Evolutionary conservation across 2,797 vertebrate genomes (phyloP), one percentile per base, ranked within the genome.

Genomic region (Kryptolebias ocellatus): DNA sequence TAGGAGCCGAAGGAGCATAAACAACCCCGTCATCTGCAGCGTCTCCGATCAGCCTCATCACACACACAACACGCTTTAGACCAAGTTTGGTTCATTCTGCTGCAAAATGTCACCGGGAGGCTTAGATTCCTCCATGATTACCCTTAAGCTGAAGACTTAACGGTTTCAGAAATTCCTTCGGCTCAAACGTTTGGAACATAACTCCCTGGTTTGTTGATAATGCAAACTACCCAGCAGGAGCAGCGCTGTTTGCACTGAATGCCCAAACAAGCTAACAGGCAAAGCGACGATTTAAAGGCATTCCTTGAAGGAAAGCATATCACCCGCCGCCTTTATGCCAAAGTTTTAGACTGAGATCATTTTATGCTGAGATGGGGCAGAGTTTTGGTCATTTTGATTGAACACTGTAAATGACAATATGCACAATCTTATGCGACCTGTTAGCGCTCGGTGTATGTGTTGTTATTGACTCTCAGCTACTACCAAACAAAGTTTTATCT

Each of bases 1-100:
- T 90, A 83, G 84, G 84, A 92, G 90, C 93, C 88, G 77, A 78
- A 85, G 27, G 84, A 66, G 76, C 84, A 90, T 92, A 94, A 95
- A 94, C 88, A 92, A 86, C 79, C 83, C 83, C 64, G 80, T 88
- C 77, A 78, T 92, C 89, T 85, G 79, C 73, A 57, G 68, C 53
- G 79, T 63, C 81, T 78, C 78, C 4, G 14, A 82, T 59, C 46
- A 67, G 79, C 69, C 79, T 79, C 76, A 89, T 91, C 74, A 79
- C 67, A 86, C 74, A 70, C 81, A 90, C 64, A 72, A 74, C 24
- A 42, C 11, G 65, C 67, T 75, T 80, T 64, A 55, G 66, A 81
- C 76, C 64, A 1, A 60, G 67, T 61, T 77, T 58, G 4, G 60
- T 42, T 79, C 64, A 57, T 82, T 59, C 78, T 72, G 68, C 74